Base-by-base conservation (phyloP, 2,888 invertebrate genomes). In the Drosophila monieri region DNA sequence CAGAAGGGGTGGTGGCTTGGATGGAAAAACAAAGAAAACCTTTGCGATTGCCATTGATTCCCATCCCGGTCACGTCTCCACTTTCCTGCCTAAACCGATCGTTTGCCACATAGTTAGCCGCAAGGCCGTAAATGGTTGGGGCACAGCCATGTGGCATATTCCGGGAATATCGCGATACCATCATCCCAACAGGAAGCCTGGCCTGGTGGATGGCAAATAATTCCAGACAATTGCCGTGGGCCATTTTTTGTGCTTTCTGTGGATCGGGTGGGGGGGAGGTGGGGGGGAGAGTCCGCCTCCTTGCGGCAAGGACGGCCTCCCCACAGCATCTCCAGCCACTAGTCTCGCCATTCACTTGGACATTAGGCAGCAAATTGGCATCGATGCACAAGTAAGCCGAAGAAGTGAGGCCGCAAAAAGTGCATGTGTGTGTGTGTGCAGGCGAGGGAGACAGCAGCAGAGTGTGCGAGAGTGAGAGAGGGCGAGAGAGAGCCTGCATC, bases 281-380 rank as follows among this genome's bases (percentile, higher is more conserved):
- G 32, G 10, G 32, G 32, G 6, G 35, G 5, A 23, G 5, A 14
- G n/a, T 14, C n/a, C 35, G 35, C 35, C 35, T 35, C 35, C 35
- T 35, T 35, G 35, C 35, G 35, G 35, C 35, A 35, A 35, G 35
- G 35, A 35, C 35, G 14, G 35, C 35, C 35, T 35, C n/a, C n/a
- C 25, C 23, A 32, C 54, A 30, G 14, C 21, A 4, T 9, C 35
- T 35, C 14, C 47, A 15, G 27, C 10, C 15, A 55, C 46, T 37
- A 23, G 55, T 58, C 55, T 52, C 25, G 12, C 65, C 77, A 87
- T 84, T 87, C 83, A 87, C 85, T 85, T 85, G 75, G 72, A 85
- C 88, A 87, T 84, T 83, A 88, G 86, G 84, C 84, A 85, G 80
- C 88, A 85, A 88, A 88, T 85, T 86, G 88, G 80, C 88, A 85